Conservation (phyloP, 2,113 vertebrate species). For the Heptranchias perlo region DNA sequence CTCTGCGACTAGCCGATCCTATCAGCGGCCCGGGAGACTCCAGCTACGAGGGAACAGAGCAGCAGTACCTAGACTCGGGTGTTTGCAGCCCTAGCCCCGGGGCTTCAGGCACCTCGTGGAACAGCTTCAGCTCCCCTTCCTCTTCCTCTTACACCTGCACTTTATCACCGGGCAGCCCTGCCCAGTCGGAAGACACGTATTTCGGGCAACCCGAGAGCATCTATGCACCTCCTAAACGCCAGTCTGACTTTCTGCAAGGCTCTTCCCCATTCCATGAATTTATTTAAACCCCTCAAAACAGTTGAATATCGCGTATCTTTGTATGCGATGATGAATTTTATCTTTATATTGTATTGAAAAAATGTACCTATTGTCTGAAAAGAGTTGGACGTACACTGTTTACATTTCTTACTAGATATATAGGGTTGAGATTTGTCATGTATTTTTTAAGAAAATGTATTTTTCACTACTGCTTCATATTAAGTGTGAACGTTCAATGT, state of each 20-base stretch:
- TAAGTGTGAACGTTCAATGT: conserved; percentile 37
- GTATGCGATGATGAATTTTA: neutral
- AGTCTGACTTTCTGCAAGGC: conserved; percentile 19
- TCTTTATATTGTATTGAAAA: conserved; percentile 11
- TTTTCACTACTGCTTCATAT: conserved; percentile 46
- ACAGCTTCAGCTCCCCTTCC: conserved; percentile 45
- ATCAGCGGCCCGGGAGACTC: conserved; percentile 41
- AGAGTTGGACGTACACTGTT: conserved; percentile 17
- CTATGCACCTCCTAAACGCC: conserved; percentile 20
- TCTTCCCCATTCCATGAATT: conserved; percentile 32
- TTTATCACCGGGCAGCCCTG: conserved; percentile 59
- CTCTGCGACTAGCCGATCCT: conserved; percentile 53
- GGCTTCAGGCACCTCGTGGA: conserved; percentile 45
- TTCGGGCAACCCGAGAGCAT: conserved; percentile 50
- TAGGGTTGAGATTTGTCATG: conserved; percentile 34
- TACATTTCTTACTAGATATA: conserved; percentile 29
- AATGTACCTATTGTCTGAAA: neutral
- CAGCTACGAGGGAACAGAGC: conserved; percentile 36
- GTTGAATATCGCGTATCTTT: neutral
- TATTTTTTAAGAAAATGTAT: conserved; percentile 42
- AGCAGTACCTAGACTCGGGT: conserved; percentile 22
- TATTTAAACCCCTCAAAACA: neutral
- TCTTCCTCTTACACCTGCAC: conserved; percentile 55
- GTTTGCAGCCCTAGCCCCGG: conserved; percentile 24
- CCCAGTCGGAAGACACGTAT: conserved; percentile 54